phyloP scores from a whole-genome alignment of 2,888 invertebrate species.

The Diarsia dahlii region DNA sequence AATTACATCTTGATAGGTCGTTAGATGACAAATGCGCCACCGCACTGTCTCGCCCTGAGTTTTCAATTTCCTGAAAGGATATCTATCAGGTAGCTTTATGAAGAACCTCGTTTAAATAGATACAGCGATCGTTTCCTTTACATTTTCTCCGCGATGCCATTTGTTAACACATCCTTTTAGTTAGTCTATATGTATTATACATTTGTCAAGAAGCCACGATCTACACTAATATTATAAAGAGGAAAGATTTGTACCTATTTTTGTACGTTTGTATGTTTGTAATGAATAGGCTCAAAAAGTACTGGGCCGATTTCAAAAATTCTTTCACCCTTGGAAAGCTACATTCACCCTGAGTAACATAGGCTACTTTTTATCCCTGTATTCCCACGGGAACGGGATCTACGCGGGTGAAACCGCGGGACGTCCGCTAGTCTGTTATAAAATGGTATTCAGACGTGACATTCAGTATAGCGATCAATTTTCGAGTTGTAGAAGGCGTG shows the following conservation, averaged over 20 bases:
- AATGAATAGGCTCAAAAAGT: too few relatives aligned
- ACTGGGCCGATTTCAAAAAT: too few relatives aligned
- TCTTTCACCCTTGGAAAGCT: too few relatives aligned
- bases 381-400: too few relatives aligned
- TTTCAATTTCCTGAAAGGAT: slow-evolving; percentile 45
- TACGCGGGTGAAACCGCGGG: too few relatives aligned
- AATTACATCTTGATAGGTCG: slow-evolving; percentile 46
- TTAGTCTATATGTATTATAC: neutral
- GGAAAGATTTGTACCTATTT: too few relatives aligned
- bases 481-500: slow-evolving; percentile 22
- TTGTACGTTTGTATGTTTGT: too few relatives aligned
- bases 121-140: slow-evolving; percentile 36
- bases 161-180: slow-evolving; percentile 20
- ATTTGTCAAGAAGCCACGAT: slow-evolving; percentile 11
- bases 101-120: slow-evolving; percentile 21
- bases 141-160: neutral
- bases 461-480: slow-evolving; percentile 18
- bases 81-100: slow-evolving; percentile 20
- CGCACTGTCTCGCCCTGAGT: slow-evolving; percentile 12
- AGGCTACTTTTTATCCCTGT: too few relatives aligned
- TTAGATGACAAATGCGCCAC: slow-evolving; percentile 30
- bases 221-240: too few relatives aligned
- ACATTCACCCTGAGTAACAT: too few relatives aligned
- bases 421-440: too few relatives aligned
- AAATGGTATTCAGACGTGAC: slow-evolving; percentile 22